These are phyloP conservation scores for Tragelaphus scriptus DNA, from an alignment of 2,113 vertebrate genomes.

Conservation along the genomic window DNA sequence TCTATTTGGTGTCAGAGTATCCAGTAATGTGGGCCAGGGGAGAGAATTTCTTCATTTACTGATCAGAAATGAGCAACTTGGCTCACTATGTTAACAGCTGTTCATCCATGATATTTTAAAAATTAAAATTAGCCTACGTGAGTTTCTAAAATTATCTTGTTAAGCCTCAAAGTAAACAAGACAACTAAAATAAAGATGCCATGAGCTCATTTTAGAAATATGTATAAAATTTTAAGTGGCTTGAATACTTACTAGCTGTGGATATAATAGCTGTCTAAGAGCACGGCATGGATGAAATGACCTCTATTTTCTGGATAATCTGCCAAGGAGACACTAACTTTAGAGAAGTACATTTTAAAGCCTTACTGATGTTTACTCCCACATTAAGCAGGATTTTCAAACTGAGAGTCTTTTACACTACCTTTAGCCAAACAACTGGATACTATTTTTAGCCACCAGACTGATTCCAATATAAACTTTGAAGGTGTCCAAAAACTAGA, in stretches of 20 bases:
- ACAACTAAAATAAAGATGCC: not conserved
- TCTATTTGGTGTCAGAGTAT: not conserved
- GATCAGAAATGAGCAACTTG: not conserved
- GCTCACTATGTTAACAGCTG: not conserved
- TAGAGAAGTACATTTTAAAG: constrained; percentile 24
- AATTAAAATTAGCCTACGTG: not conserved
- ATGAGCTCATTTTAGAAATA: not conserved
- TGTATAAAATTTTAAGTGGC: not conserved
- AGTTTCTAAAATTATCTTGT: not conserved
- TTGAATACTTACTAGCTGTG: not conserved
- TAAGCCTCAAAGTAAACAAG: not conserved
- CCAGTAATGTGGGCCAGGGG: not conserved
- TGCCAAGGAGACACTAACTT: not conserved
- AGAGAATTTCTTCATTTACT: not conserved
- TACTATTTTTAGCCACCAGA: constrained; percentile 37
- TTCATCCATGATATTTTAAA: not conserved
- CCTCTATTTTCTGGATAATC: not conserved
- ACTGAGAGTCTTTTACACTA: not conserved
- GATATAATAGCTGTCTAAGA: not conserved
- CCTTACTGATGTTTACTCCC: not conserved
- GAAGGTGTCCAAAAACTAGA: constrained; percentile 26
- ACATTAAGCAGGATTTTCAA: constrained; percentile 1
- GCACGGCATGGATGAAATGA: not conserved
- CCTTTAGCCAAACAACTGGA: constrained; percentile 4
- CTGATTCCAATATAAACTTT: not conserved